Evolutionary conservation across 2,888 invertebrate species (phyloP), one percentile per base, ranked within the genome.

Genomic region (Eilema caniola): DNA sequence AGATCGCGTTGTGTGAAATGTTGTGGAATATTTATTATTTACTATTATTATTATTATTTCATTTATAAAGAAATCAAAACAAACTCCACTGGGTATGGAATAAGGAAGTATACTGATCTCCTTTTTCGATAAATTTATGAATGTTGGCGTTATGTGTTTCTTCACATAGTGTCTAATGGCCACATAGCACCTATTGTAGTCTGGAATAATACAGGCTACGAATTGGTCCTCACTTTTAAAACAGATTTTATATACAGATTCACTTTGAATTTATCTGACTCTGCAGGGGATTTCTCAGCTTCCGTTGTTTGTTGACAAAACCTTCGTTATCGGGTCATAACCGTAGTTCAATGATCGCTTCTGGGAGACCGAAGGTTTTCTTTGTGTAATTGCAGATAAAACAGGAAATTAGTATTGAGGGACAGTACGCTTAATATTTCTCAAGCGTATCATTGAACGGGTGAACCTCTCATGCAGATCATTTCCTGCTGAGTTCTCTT

Each of bases 401-500:
- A 28, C 25, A 12, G 59, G 59, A 59, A 59, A 25, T 59, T 8
- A 25, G 24, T 59, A 3, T 7, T 28, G 59, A 59, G 25, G 16
- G 25, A 59, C 25, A 28, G 59, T 28, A 59, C 14, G 59, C 16
- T 59, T 24, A 25, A 59, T 25, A 59, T 28, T 16, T 25, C 7
- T 68, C 65, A 72, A 60, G 63, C 61, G 25, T 59, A 25, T 25
- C 59, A 59, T 25, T 24, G 14, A 25, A 25, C 59, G 25, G 59
- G 59, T 25, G 20, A 59, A 28, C 16, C 59, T 25, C 59, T 59
- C 25, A 59, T 25, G 25, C 59, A 59, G 25, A 59, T 59, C 25
- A 59, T 59, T 59, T 59, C 59, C 16, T 25, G 59, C 24, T 59
- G 25, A 28, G 25, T 16, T n/a, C n/a, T 47, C 47, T 20, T 53